phyloP scores from a whole-genome alignment of 2,797 vertebrate species.

The Chiloscyllium punctatum region DNA sequence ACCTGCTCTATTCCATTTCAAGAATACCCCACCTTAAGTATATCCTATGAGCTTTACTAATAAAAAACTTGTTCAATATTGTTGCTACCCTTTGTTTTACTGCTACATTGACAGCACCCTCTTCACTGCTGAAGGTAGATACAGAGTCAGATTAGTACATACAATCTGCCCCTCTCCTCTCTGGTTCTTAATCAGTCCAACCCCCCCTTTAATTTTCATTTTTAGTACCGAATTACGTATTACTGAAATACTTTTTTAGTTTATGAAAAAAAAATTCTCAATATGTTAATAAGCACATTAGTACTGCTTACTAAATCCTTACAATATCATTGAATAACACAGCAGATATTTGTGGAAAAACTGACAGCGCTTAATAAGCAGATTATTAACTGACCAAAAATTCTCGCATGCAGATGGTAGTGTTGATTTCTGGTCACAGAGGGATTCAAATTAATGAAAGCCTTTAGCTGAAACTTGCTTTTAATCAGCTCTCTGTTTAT shows the following conservation, averaged over 20 bases:
- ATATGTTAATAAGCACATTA: neutral
- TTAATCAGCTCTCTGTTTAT: conserved; percentile 19
- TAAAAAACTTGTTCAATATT: neutral
- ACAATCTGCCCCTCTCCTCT: neutral
- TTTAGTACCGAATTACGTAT: neutral
- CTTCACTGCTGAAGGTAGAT: neutral
- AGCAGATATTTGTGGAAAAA: neutral
- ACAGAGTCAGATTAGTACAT: neutral
- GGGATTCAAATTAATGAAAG: conserved; percentile 15
- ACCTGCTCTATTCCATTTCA: neutral
- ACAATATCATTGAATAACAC: conserved; percentile 1
- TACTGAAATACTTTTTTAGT: neutral
- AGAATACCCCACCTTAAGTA: neutral
- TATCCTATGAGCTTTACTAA: neutral
- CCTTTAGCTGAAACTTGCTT: neutral
- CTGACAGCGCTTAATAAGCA: neutral
- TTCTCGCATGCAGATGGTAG: neutral
- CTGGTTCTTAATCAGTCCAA: neutral
- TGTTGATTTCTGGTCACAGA: neutral
- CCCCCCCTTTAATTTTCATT: neutral
- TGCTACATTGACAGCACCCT: neutral
- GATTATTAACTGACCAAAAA: conserved; percentile 18
- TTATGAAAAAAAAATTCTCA: neutral
- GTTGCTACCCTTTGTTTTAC: neutral
- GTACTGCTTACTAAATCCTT: neutral